Conservation (phyloP, 1,140 invertebrate genomes). For the Ditylenchus dipsaci region DNA sequence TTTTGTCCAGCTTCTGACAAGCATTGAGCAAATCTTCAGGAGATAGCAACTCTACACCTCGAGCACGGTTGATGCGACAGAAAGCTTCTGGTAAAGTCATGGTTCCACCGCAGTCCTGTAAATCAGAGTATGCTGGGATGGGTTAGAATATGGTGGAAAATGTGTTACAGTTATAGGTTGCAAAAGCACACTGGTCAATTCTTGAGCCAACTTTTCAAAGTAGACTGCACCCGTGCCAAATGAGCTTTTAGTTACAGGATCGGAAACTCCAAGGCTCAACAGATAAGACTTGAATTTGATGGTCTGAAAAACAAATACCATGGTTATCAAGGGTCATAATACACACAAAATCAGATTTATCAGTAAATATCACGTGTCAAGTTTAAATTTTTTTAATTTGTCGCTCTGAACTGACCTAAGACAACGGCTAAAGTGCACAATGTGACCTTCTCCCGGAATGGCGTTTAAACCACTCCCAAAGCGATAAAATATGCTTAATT, state of each 20-base stretch:
- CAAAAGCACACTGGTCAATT: conserved; percentile 76
- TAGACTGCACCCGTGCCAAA: conserved; percentile 81
- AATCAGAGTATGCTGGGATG: neutral
- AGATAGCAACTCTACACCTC: conserved; percentile 64
- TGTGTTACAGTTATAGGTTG: conserved; percentile 72
- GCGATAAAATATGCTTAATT: no score
- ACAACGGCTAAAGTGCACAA: no score
- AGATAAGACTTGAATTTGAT: conserved; percentile 90
- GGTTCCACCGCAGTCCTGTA: conserved; percentile 68
- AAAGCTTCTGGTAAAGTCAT: conserved; percentile 93
- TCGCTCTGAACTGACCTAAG: no score
- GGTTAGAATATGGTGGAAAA: conserved; percentile 4
- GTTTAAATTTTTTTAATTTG: no score
- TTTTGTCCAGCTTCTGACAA: conserved; percentile 60
- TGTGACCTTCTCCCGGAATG: no score
- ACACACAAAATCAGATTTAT: no score
- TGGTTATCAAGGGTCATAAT: conserved; percentile 4
- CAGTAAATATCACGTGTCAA: no score
- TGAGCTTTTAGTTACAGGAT: conserved; percentile 84
- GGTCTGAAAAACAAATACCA: conserved; percentile 69
- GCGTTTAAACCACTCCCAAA: no score
- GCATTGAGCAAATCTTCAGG: conserved; percentile 63
- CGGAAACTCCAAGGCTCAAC: conserved; percentile 83
- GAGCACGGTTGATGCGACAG: conserved; percentile 78
- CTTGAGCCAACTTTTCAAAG: conserved; percentile 76